These are phyloP conservation scores for Paramisgurnus dabryanus DNA, from an alignment of 2,113 vertebrate genomes.

Conservation along the genomic window DNA sequence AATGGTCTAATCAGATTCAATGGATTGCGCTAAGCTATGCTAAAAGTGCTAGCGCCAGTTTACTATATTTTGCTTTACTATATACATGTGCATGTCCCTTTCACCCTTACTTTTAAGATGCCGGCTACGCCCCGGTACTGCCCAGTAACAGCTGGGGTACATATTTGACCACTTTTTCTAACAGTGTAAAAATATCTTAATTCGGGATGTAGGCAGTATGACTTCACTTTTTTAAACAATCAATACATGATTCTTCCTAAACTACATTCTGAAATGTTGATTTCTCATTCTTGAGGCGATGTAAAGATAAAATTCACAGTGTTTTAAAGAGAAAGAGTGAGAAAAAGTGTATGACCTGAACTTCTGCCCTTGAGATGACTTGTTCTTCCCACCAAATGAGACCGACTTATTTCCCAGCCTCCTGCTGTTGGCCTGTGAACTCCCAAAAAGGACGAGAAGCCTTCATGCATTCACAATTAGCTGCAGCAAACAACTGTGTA, in stretches of 20 bases:
- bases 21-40: too few species aligned
- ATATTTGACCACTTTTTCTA: too few species aligned
- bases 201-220: too few species aligned
- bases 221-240: not conserved
- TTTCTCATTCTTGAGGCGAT: constrained; percentile 3
- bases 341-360: constrained; percentile 8
- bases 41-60: too few species aligned
- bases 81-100: too few species aligned
- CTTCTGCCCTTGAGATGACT: constrained; percentile 22
- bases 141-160: too few species aligned
- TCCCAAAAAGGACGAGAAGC: constrained; percentile 37
- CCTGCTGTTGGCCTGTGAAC: constrained; percentile 23
- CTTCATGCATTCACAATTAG: constrained; percentile 43
- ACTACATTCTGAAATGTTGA: constrained; percentile 3
- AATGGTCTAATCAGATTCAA: too few species aligned
- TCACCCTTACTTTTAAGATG: too few species aligned
- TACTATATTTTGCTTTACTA: too few species aligned
- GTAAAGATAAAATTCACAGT: not conserved
- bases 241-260: not conserved
- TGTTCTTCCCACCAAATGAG: constrained; percentile 16
- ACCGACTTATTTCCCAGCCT: constrained; percentile 10
- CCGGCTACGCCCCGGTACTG: too few species aligned
- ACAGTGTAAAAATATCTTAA: too few species aligned
- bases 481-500: not conserved
- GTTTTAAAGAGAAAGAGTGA: constrained; percentile 16